Percentiles rank a stretch among this genome's conserved stretches.
Evolutionary conservation across 1,140 invertebrate species (phyloP).

Genomic region (Sycophila sp.): DNA sequence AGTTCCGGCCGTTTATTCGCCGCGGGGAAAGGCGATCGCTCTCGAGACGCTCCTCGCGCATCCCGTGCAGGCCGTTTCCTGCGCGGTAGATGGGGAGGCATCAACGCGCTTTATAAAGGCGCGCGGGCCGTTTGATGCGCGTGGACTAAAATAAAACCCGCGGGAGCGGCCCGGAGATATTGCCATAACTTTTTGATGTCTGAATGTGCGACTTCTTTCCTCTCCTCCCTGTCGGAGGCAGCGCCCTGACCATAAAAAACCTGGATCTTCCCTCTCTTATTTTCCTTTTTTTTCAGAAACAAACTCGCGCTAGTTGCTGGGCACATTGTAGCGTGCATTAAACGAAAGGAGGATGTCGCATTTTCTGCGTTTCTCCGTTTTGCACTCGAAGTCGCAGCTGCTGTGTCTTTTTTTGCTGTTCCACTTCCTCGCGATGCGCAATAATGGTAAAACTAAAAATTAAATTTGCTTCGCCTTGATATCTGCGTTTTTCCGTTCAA

Average conservation of each 20-base stretch:
- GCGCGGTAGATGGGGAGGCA: slow-evolving; percentile 43
- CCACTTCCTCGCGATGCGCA: neutral
- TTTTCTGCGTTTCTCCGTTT: no score
- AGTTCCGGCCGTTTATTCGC: slow-evolving; percentile 22
- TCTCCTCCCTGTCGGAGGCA: neutral
- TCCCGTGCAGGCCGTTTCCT: slow-evolving; percentile 28
- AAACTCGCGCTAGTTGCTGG: neutral
- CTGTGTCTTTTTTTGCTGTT: neutral
- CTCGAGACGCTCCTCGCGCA: slow-evolving; percentile 30
- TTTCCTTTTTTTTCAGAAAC: slow-evolving; percentile 1
- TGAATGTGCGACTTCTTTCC: neutral
- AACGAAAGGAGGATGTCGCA: neutral
- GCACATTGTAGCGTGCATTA: neutral
- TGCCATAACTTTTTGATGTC: slow-evolving; percentile 27
- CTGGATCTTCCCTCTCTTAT: neutral
- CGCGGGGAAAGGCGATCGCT: neutral
- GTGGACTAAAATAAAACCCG: slow-evolving; percentile 23
- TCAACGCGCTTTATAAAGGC: slow-evolving; percentile 14
- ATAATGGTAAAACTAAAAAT: no score
- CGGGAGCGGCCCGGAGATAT: neutral
- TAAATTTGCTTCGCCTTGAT: no score
- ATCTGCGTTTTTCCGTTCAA: no score
- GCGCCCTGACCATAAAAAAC: slow-evolving; percentile 8
- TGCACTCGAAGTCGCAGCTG: no score
- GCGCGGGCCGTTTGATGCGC: slow-evolving; percentile 4